Evolutionary conservation across 1,140 invertebrate species (phyloP).

Genomic region (Melitaea cinxia): DNA sequence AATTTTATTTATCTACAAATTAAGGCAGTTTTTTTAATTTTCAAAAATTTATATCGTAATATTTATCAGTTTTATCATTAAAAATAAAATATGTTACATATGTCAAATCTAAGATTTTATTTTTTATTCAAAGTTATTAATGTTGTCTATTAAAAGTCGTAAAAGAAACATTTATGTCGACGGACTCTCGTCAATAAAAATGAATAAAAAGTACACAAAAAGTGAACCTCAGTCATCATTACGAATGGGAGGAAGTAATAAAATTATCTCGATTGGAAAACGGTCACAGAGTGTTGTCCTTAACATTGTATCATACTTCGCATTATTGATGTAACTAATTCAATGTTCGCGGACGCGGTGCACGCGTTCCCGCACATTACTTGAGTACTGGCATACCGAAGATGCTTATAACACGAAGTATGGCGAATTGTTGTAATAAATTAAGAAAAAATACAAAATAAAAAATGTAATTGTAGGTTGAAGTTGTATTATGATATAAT

Average conservation of each 20-base stretch:
- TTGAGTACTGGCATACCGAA: conserved; percentile 32
- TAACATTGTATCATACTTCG: conserved; percentile 42
- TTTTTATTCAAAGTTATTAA: too few relatives aligned
- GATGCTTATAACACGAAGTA: not conserved
- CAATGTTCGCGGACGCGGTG: conserved; percentile 20
- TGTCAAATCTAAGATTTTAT: too few relatives aligned
- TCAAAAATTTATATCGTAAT: too few relatives aligned
- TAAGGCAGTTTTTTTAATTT: too few relatives aligned
- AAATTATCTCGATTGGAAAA: conserved; percentile 39
- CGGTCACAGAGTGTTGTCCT: conserved; percentile 30
- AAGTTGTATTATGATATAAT: too few relatives aligned
- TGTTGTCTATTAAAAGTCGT: not conserved
- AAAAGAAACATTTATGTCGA: not conserved
- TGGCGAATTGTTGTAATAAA: not conserved
- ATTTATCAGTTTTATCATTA: too few relatives aligned
- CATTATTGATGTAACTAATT: conserved; percentile 43
- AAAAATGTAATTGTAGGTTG: too few relatives aligned
- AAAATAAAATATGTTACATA: too few relatives aligned
- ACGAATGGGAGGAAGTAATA: conserved; percentile 42
- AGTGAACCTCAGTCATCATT: conserved; percentile 29
- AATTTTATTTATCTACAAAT: too few relatives aligned
- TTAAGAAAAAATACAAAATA: too few relatives aligned
- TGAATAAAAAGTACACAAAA: conserved; percentile 18
- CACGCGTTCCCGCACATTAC: conserved; percentile 36
- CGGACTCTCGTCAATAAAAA: not conserved